phyloP scores from a whole-genome alignment of 2,113 vertebrate species.

The Phoxinus phoxinus region DNA sequence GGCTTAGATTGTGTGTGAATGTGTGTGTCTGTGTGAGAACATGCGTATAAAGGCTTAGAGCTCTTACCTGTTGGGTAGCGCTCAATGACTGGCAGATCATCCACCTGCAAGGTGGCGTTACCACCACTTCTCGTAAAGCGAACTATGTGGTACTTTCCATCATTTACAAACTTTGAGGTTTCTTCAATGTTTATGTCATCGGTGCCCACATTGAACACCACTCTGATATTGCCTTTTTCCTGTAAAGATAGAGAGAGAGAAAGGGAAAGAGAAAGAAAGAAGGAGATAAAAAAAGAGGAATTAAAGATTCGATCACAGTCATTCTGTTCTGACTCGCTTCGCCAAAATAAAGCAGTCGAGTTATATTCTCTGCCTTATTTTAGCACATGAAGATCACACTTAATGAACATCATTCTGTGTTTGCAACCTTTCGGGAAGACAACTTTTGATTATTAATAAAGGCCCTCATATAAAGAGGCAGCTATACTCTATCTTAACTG shows the following conservation, averaged over 20 bases:
- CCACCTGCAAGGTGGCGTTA: slow-evolving; percentile 97
- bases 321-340: not conserved
- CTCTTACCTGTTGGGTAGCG: slow-evolving; percentile 97
- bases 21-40: slow-evolving; percentile 45
- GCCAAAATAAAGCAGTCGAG: not conserved
- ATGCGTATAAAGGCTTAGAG: slow-evolving; percentile 51
- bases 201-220: slow-evolving; percentile 98
- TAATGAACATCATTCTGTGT: slow-evolving; percentile 7
- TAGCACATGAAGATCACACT: not conserved
- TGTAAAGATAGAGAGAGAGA: slow-evolving; percentile 61
- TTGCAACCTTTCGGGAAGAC: not conserved
- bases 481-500: slow-evolving; percentile 24
- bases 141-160: slow-evolving; percentile 97
- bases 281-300: not conserved
- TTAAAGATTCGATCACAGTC: not conserved
- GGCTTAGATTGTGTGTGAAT: slow-evolving; percentile 28
- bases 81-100: slow-evolving; percentile 96
- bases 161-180: slow-evolving; percentile 96
- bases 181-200: slow-evolving; percentile 99
- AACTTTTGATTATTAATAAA: slow-evolving; percentile 33
- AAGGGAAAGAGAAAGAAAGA: slow-evolving; percentile 14
- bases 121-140: slow-evolving; percentile 97
- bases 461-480: slow-evolving; percentile 19
- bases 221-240: slow-evolving; percentile 98
- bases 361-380: not conserved